phyloP scores from a whole-genome alignment of 2,797 vertebrate genomes.

The Melanotaenia parkinsoni region DNA sequence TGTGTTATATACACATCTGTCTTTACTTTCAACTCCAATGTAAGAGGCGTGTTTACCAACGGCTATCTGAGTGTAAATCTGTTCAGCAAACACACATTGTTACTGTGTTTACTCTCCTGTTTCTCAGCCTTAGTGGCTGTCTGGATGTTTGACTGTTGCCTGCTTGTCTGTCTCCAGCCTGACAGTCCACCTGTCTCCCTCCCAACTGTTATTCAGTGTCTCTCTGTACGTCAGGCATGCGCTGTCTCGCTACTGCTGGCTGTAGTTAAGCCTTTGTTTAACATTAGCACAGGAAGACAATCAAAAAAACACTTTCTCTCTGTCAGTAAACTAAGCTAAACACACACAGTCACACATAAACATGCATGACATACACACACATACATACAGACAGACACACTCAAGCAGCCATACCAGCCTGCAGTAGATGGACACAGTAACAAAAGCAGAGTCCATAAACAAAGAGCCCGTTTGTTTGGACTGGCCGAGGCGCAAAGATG shows the following conservation, averaged over 20 bases:
- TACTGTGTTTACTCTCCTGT: constrained; percentile 44
- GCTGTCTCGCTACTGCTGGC: constrained; percentile 43
- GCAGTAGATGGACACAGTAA: constrained; percentile 60
- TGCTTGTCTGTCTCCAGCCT: constrained; percentile 62
- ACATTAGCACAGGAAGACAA: constrained; percentile 67
- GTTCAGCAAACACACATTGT: constrained; percentile 47
- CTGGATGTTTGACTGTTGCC: constrained; percentile 61
- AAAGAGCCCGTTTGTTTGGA: constrained; percentile 75
- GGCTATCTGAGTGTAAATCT: constrained; percentile 53
- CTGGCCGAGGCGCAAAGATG: constrained; percentile 48
- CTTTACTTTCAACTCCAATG: constrained; percentile 8
- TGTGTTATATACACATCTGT: constrained; percentile 22
- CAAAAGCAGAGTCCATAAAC: constrained; percentile 73
- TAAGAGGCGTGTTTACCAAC: constrained; percentile 33
- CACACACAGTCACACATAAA: constrained; percentile 39
- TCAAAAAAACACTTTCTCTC: constrained; percentile 69
- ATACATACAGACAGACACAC: constrained; percentile 17
- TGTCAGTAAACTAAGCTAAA: constrained; percentile 61
- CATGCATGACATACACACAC: constrained; percentile 25
- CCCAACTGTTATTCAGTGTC: constrained; percentile 27
- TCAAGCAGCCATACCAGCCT: constrained; percentile 18
- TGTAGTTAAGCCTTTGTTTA: constrained; percentile 69
- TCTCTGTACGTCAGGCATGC: constrained; percentile 25
- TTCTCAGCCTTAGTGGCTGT: constrained; percentile 30
- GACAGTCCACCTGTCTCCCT: constrained; percentile 57